Base-by-base conservation (phyloP, 2,888 invertebrate genomes). In the Cosmia pyralina region DNA sequence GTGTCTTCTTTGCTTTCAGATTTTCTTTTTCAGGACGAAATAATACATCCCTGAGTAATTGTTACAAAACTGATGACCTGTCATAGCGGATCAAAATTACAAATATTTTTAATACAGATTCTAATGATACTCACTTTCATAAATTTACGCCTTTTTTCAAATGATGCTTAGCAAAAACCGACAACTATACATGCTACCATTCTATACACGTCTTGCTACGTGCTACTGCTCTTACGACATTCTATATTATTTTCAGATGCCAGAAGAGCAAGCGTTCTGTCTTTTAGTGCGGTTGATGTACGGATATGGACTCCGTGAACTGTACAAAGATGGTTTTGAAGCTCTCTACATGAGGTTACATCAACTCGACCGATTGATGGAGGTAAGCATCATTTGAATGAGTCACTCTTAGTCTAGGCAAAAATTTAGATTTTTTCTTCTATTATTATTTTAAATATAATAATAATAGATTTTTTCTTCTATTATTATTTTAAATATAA, bases 241-340 rank as follows among this genome's bases (percentile, higher is more conserved):
- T 41, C 1, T 19, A 19, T 38, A 13, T 34, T 64, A 13, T 70
- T 81, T 84, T 0, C 92, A 99, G 99, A 99, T 99, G 99, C 99
- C 99, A 0, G 99, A 99, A 95, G 99, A 99, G 93, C 99, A 99
- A 96, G 99, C 99, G 0, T 99, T 99, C 93, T 99, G 99, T 92
- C 98, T 99, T 22, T 95, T 99, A 70, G 99, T 99, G 3, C 98
- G 98, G 85, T 97, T 99, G 38, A 99, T 99, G 99, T 99, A 98
- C 93, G 98, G 99, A 74, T 99, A 99, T 91, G 98, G 98, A 0
- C 94, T 99, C 71, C 97, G 99, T 52, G 99, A 99, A 93, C 96
- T 99, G 63, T 99, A 99, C 95, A 99, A 99, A 92, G 98, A 99
- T 85, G 99, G 99, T 64, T 99, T 99, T 93, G 99, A 99, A 93